Evolutionary conservation across 1,140 invertebrate species (phyloP), one percentile per base, ranked within the genome.

Genomic region (Drosophila grimshawi): DNA sequence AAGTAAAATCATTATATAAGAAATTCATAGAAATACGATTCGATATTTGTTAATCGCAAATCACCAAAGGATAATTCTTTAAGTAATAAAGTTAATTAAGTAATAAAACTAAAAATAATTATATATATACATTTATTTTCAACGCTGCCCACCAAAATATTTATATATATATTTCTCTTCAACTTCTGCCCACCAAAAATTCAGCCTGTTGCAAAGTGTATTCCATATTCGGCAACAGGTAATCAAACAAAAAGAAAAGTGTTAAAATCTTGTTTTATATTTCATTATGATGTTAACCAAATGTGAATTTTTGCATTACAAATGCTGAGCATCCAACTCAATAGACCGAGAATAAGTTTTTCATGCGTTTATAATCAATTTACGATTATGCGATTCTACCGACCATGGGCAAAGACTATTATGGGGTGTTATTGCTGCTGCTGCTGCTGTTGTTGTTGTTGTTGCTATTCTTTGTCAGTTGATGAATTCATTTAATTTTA

Each of bases 401-500:
- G 35, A 41, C 2, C 49, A 70, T 73, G 70, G 70, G n/a, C 69
- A 72, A 3, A n/a, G 65, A 29, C 51, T 39, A 52, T 41, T 51
- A 55, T 49, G 60, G 59, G 59, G 43, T 62, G 59, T 59, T 59
- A 43, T 83, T 68, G 69, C 70, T 83, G 19, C 19, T 19, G 69
- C 62, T 72, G 71, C 41, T 57, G 33, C 19, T 56, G 37, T 53
- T 48, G 48, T 83, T 68, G 69, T 73, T 83, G 69, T 66, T 72
- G 71, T 46, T 57, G 33, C 19, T 39, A 39, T 66, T 62, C 55
- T n/a, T 61, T 19, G 19, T 19, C 19, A 19, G 53, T 52, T 77
- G 83, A 86, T 86, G 76, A 86, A 86, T 86, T 68, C 66, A 78
- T 86, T 85, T 77, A 79, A 83, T 65, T 78, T 71, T 82, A 56